Base-by-base conservation (phyloP, 37 sponge, comb jelly and placozoan species). In the Corticium candelabrum region DNA sequence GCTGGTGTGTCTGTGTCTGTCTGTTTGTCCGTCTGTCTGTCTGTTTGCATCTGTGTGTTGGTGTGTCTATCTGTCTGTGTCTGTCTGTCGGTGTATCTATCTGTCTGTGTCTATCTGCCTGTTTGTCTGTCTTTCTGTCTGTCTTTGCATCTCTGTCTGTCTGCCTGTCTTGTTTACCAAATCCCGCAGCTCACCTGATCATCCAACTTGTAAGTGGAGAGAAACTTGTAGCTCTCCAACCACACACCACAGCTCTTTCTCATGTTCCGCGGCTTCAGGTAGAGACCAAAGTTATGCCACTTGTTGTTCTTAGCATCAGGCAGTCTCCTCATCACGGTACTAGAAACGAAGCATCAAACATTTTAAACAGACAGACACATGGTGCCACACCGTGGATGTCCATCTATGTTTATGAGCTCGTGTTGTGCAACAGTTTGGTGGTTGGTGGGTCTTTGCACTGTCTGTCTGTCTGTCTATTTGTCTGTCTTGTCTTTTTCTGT, bases 161-260 rank as follows among this genome's bases (percentile, higher is more conserved):
- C 37, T 38, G 40, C 35, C 3, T 3, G 2, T 34, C 36, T 34
- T 3, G 71, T 69, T 34, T 69, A 35, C 3, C 34, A 34, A 34
- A 2, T 4, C 29, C 35, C 29, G 31, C 21, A 15, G 73, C 70
- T 2, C 11, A 79, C 80, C 75, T 70, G 41, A 21, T 87, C 27
- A 70, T 81, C 80, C 2, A 96, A 83, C 32, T 86, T 85, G 89
- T 96, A 96, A 32, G 87, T 87, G 38, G 90, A 86, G 0, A 96
- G 87, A 77, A 91, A 89, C 78, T 91, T 96, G 87, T 87, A 96
- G 77, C 91, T 90, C 37, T 96, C 96, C 92, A 96, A 75, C 96
- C 96, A 96, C 3, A 84, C 38, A 5, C 92, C 90, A 1, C 38
- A 68, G 1, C 40, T 68, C 30, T 56, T 62, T 15, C 32, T 34